Percentiles rank a stretch among this genome's conserved stretches.
Evolutionary conservation across 1,140 invertebrate species (phyloP).

Genomic region (Musca domestica): DNA sequence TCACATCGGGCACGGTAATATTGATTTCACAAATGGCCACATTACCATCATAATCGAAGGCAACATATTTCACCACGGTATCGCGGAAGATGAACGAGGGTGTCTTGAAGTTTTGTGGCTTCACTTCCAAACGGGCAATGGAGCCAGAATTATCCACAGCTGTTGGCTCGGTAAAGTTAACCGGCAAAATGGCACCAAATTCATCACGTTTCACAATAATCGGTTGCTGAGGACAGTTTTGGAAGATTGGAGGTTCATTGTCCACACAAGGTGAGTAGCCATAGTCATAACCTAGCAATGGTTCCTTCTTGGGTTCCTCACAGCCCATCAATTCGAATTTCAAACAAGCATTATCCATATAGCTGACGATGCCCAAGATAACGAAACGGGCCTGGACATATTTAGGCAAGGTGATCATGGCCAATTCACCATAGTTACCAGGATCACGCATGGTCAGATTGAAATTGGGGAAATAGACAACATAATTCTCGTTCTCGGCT

Average conservation of each 20-base stretch:
- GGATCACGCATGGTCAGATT: slow-evolving; percentile 90
- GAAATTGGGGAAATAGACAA: slow-evolving; percentile 95
- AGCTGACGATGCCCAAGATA: slow-evolving; percentile 90
- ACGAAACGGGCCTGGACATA: slow-evolving; percentile 91
- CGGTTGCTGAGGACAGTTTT: slow-evolving; percentile 91
- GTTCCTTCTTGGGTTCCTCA: slow-evolving; percentile 75
- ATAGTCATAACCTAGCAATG: slow-evolving; percentile 88
- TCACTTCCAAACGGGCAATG: slow-evolving; percentile 87
- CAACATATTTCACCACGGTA: slow-evolving; percentile 90
- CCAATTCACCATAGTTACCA: slow-evolving; percentile 90
- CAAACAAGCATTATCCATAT: slow-evolving; percentile 93
- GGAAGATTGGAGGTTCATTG: slow-evolving; percentile 93
- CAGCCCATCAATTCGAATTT: slow-evolving; percentile 97
- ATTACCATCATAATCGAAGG: slow-evolving; percentile 95
- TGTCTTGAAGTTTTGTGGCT: slow-evolving; percentile 86
- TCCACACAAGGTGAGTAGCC: slow-evolving; percentile 93
- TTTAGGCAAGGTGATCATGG: slow-evolving; percentile 92
- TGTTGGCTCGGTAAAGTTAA: slow-evolving; percentile 89
- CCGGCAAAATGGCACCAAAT: slow-evolving; percentile 81
- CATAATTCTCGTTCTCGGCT: slow-evolving; percentile 88
- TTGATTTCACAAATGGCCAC: slow-evolving; percentile 96
- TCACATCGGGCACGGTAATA: slow-evolving; percentile 90
- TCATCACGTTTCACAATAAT: slow-evolving; percentile 84
- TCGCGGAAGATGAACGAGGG: slow-evolving; percentile 87
- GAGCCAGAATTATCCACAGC: slow-evolving; percentile 93